Conservation (phyloP, 2,113 vertebrate species). For the Calonectris borealis region DNA sequence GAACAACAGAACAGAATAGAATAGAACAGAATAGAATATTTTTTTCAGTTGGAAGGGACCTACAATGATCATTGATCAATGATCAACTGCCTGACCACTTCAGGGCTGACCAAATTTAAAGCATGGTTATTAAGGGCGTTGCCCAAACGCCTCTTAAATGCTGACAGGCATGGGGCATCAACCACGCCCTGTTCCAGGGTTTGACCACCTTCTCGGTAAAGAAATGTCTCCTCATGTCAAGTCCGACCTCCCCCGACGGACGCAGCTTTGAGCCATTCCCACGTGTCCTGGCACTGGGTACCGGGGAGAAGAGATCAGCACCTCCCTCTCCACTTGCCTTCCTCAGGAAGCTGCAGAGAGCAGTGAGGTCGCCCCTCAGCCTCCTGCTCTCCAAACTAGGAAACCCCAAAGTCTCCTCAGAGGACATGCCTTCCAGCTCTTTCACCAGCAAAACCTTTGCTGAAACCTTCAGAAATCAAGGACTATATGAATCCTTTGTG, state of each 20-base stretch:
- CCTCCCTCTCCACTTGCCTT: neutral
- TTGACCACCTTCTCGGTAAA: neutral
- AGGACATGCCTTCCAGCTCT: neutral
- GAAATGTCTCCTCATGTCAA: neutral
- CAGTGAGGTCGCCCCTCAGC: neutral
- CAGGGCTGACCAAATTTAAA: neutral
- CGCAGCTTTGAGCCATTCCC: neutral
- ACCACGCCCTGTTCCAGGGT: neutral
- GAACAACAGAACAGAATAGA: too few relatives aligned
- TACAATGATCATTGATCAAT: neutral
- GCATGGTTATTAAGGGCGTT: neutral
- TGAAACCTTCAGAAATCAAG: neutral
- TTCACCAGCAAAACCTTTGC: neutral
- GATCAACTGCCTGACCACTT: neutral
- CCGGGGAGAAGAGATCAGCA: neutral
- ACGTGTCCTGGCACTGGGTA: rapidly evolving
- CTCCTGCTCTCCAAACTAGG: neutral
- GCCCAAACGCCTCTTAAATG: neutral
- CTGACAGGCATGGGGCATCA: neutral
- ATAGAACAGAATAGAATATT: too few relatives aligned
- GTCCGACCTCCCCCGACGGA: rapidly evolving
- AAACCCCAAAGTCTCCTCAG: neutral
- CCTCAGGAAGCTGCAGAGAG: neutral
- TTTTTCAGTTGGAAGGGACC: neutral
- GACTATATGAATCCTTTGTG: neutral